Evolutionary conservation across 2,888 invertebrate genomes (phyloP).

Genomic region (Synergus laeviventris): DNA sequence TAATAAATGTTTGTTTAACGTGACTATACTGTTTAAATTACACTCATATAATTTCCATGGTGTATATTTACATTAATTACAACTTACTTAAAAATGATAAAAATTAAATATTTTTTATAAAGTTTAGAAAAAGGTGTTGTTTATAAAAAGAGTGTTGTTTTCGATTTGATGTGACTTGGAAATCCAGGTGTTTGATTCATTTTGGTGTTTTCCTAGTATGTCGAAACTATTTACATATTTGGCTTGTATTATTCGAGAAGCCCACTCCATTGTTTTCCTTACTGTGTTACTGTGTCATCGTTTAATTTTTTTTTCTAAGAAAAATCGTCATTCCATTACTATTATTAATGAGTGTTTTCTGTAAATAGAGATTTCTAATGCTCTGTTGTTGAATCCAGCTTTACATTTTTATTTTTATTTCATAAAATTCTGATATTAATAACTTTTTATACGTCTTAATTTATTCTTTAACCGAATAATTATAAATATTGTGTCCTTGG

Average conservation of each 20-base stretch:
- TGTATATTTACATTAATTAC: too few relatives aligned
- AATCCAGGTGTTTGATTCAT: conserved; percentile 1
- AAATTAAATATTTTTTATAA: not conserved
- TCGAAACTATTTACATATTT: not conserved
- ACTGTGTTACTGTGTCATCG: conserved; percentile 14
- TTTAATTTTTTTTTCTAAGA: conserved; percentile 18
- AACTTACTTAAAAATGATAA: too few relatives aligned
- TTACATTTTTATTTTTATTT: too few relatives aligned
- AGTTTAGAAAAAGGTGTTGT: not conserved
- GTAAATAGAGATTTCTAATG: not conserved
- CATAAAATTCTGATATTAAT: too few relatives aligned
- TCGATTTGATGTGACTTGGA: not conserved
- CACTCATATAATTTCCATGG: not conserved
- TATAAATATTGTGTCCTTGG: not conserved
- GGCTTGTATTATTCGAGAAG: not conserved
- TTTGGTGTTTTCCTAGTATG: conserved; percentile 2
- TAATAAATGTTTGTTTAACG: not conserved
- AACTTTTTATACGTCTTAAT: too few relatives aligned
- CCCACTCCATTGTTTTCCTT: not conserved
- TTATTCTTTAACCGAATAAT: too few relatives aligned
- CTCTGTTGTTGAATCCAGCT: too few relatives aligned
- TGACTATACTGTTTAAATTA: not conserved
- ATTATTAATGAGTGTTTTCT: not conserved
- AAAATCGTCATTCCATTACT: conserved; percentile 20
- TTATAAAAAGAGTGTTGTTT: not conserved